Percentiles rank a stretch among this genome's conserved stretches.
Conservation (phyloP, 37 sponge, comb jelly and placozoan species). For the Bolinopsis microptera region DNA sequence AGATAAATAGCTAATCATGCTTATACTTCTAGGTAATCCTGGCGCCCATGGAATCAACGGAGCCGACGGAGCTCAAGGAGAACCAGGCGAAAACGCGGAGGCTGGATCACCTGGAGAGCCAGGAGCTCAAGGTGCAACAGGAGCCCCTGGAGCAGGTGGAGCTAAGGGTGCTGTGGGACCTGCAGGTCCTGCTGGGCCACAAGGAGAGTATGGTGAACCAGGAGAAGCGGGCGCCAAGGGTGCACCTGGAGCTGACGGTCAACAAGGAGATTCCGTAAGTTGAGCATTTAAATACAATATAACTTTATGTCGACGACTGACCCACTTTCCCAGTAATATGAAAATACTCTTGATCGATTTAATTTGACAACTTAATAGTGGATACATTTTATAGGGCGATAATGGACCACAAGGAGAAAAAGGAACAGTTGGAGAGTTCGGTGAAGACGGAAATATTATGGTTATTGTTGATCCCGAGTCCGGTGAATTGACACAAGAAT, state of each 20-base stretch:
- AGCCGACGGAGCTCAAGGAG: slow-evolving; percentile 4
- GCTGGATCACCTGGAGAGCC: background rate
- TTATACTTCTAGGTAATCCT: background rate
- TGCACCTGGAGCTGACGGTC: background rate
- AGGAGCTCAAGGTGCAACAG: background rate
- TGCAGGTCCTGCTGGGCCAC: background rate
- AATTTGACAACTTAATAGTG: too few relatives aligned
- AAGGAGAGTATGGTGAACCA: background rate
- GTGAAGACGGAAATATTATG: slow-evolving; percentile 49
- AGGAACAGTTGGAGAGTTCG: slow-evolving; percentile 25
- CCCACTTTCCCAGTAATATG: too few relatives aligned
- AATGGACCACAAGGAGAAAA: background rate
- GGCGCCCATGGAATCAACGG: background rate
- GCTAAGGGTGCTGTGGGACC: background rate
- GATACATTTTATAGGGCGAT: too few relatives aligned
- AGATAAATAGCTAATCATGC: background rate
- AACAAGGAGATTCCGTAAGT: background rate
- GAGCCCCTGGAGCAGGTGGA: slow-evolving; percentile 27
- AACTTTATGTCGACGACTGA: too few relatives aligned
- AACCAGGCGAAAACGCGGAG: background rate
- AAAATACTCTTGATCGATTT: too few relatives aligned
- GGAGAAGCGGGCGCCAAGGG: background rate
- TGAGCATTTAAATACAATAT: too few relatives aligned
- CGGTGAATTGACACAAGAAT: background rate
- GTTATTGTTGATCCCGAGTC: background rate